Conservation (phyloP, 2,797 vertebrate species). For the Bufotes viridis region DNA sequence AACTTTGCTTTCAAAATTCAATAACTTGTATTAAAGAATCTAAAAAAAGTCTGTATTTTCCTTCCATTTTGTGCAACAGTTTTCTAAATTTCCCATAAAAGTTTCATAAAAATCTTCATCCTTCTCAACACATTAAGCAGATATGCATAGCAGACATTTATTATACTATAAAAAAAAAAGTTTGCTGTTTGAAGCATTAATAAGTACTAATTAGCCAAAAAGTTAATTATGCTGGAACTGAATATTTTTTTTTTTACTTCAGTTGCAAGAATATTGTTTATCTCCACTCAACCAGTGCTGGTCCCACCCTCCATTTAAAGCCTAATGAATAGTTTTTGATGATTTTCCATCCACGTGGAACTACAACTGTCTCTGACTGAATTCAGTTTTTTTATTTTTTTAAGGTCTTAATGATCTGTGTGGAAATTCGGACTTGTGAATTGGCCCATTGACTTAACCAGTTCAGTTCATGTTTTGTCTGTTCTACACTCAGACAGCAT, state of each 20-base stretch:
- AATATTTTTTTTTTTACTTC: neutral
- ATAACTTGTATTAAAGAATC: too few relatives aligned
- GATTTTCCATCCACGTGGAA: too few relatives aligned
- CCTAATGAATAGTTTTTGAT: neutral
- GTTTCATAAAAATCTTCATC: neutral
- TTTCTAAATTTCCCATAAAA: neutral
- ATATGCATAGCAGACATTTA: neutral
- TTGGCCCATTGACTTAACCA: too few relatives aligned
- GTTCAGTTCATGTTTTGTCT: too few relatives aligned
- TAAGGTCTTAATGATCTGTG: too few relatives aligned
- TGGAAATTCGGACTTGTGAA: too few relatives aligned
- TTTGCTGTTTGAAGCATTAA: conserved; percentile 1
- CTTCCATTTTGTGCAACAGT: neutral
- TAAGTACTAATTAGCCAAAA: neutral
- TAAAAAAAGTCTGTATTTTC: too few relatives aligned
- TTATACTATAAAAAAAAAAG: neutral
- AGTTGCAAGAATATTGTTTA: neutral
- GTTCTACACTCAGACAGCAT: too few relatives aligned
- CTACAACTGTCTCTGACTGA: too few relatives aligned
- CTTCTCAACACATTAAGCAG: neutral
- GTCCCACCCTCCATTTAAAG: neutral
- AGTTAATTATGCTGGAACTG: neutral
- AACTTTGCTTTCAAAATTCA: neutral
- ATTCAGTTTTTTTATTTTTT: too few relatives aligned
- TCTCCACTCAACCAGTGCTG: neutral